Percentiles rank a stretch among this genome's conserved stretches.
Conservation (phyloP, 2,113 vertebrate species). For the Gopherus evgoodei region DNA sequence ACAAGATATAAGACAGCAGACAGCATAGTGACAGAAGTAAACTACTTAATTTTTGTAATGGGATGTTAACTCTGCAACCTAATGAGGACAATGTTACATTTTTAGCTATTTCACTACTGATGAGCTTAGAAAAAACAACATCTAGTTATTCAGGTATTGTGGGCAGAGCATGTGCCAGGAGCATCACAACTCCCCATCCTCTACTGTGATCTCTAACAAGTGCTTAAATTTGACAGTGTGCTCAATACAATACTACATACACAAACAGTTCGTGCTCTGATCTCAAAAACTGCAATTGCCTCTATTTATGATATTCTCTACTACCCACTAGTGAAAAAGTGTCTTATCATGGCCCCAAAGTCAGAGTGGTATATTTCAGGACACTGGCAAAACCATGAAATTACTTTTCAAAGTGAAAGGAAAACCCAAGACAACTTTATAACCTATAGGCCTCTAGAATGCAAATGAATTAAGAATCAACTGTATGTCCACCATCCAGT, state of each 20-base stretch:
- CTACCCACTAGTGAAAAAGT: neutral
- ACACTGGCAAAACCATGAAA: neutral
- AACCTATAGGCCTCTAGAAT: neutral
- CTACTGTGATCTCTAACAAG: neutral
- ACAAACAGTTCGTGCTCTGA: neutral
- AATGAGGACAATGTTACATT: neutral
- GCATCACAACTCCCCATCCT: neutral
- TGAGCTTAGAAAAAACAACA: neutral
- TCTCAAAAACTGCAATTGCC: neutral
- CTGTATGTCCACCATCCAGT: neutral
- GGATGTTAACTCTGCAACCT: neutral
- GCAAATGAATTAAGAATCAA: neutral
- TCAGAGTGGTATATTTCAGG: neutral
- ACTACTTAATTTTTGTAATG: neutral
- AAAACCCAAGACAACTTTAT: neutral
- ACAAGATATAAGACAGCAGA: neutral
- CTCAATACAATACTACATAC: neutral
- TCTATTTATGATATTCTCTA: neutral
- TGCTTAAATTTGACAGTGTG: neutral
- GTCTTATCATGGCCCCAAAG: neutral
- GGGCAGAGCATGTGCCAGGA: neutral
- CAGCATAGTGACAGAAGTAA: neutral
- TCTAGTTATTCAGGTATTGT: neutral
- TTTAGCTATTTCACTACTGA: neutral
- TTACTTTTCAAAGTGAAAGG: neutral